Conservation (phyloP, 1,140 invertebrate species). For the Euglossa dilemma region DNA sequence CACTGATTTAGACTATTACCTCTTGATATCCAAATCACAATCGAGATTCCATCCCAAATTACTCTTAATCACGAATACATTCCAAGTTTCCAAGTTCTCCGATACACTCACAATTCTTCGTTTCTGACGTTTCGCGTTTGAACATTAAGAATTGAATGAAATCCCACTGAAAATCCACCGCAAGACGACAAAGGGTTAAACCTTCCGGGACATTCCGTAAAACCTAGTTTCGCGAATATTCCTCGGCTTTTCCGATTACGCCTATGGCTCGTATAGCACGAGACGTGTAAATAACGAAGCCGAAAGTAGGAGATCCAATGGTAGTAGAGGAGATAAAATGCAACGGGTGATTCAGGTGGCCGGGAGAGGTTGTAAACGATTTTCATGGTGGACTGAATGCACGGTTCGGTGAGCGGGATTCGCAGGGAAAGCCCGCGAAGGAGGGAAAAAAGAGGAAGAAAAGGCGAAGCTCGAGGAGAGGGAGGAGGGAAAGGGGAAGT, state of each 20-base stretch:
- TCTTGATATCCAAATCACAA: too few relatives aligned
- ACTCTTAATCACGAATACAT: too few relatives aligned
- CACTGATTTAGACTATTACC: too few relatives aligned
- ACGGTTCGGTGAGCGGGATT: background rate
- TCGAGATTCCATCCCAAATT: too few relatives aligned
- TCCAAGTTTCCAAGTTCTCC: too few relatives aligned
- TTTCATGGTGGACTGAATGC: background rate
- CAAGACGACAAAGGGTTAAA: too few relatives aligned
- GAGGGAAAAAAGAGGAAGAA: background rate
- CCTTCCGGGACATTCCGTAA: background rate
- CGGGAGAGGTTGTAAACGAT: slow-evolving; percentile 30
- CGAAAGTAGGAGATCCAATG: too few relatives aligned
- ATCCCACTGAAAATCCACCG: too few relatives aligned
- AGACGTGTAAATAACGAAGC: too few relatives aligned
- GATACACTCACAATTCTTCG: too few relatives aligned
- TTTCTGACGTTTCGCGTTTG: too few relatives aligned
- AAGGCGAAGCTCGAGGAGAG: background rate
- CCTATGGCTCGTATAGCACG: background rate
- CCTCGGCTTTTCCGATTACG: background rate
- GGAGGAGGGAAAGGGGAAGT: background rate
- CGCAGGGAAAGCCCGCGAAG: background rate
- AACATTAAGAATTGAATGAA: too few relatives aligned
- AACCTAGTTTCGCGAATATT: background rate
- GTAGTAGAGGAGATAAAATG: slow-evolving; percentile 19
- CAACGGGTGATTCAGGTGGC: background rate